phyloP scores from a whole-genome alignment of 2,888 invertebrate species.

The Agrilus mali region DNA sequence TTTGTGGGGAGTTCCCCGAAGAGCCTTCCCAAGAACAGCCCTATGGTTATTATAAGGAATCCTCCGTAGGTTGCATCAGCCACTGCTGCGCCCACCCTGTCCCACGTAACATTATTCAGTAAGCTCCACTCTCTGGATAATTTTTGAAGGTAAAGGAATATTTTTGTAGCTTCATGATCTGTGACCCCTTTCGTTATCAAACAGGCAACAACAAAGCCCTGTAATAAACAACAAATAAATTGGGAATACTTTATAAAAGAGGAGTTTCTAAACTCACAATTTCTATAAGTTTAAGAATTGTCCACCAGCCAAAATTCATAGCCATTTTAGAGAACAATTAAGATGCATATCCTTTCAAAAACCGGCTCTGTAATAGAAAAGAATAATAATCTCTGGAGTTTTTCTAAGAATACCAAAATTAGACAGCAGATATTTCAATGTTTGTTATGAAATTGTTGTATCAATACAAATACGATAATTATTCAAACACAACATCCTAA shows the following conservation, averaged over 20 bases:
- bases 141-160: conserved; percentile 57
- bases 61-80: conserved; percentile 56
- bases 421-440: no score
- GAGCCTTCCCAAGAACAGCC: conserved; percentile 50
- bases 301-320: conserved; percentile 29
- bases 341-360: no score
- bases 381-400: no score
- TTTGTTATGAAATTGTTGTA: no score
- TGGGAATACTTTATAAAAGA: not conserved
- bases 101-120: conserved; percentile 62
- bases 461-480: no score
- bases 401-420: no score
- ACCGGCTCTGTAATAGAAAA: no score
- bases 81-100: conserved; percentile 52
- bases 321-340: conserved; percentile 10
- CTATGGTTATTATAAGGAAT: conserved; percentile 58
- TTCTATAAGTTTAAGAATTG: conserved; percentile 28
- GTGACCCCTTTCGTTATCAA: conserved; percentile 57
- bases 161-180: conserved; percentile 55
- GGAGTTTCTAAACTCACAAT: conserved; percentile 22
- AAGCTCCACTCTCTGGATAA: conserved; percentile 63
- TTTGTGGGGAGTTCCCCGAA: conserved; percentile 52
- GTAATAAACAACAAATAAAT: conserved; percentile 17
- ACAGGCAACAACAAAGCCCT: conserved; percentile 56
- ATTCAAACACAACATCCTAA: no score